Evolutionary conservation across 2,113 vertebrate genomes (phyloP).

Genomic region (Mobula hypostoma): DNA sequence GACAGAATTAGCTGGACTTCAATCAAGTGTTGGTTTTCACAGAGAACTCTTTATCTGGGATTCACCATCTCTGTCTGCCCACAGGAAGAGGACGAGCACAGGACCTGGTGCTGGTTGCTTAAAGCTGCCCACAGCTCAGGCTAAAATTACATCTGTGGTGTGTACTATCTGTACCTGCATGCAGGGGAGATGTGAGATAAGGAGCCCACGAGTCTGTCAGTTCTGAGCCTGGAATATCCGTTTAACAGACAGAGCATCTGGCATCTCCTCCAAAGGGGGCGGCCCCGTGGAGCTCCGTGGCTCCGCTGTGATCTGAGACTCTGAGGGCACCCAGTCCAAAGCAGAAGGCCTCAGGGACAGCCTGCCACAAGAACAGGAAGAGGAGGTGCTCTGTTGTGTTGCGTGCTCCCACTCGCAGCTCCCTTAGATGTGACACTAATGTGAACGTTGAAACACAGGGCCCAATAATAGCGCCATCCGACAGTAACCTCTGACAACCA

Average conservation of each 20-base stretch:
- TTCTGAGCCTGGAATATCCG: not conserved
- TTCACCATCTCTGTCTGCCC: not conserved
- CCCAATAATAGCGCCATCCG: too few relatives aligned
- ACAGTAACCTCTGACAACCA: too few relatives aligned
- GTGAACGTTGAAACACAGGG: too few relatives aligned
- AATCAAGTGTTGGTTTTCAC: not conserved
- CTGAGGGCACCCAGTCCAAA: too few relatives aligned
- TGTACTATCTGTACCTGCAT: not conserved
- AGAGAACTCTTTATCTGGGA: constrained; percentile 9
- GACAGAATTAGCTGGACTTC: not conserved
- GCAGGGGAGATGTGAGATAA: not conserved
- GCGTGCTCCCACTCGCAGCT: too few relatives aligned
- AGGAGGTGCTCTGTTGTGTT: too few relatives aligned
- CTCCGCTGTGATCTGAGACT: too few relatives aligned
- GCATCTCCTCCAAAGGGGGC: too few relatives aligned
- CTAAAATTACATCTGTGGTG: not conserved
- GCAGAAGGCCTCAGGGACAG: too few relatives aligned
- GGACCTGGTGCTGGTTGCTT: not conserved
- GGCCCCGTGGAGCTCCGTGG: too few relatives aligned
- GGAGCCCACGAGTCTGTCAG: not conserved
- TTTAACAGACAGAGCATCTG: not conserved
- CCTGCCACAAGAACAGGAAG: too few relatives aligned
- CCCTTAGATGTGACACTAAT: too few relatives aligned
- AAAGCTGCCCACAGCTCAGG: not conserved
- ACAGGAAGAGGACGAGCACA: not conserved